Percentiles rank a stretch among this genome's conserved stretches.
phyloP scores from a whole-genome alignment of 2,888 invertebrate genomes.

The Mythimna pallens region DNA sequence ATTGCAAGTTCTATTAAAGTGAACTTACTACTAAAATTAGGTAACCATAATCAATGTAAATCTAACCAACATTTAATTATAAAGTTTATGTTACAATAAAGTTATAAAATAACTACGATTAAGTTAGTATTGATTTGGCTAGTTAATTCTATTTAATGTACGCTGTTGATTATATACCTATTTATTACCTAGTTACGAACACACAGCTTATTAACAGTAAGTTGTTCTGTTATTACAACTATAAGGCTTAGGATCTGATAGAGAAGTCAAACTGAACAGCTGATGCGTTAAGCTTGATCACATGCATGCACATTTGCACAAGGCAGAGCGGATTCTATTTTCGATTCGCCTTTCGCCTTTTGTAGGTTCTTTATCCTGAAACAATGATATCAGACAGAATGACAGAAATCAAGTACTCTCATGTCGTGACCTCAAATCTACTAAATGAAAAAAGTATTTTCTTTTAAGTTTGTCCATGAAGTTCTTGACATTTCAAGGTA shows the following conservation, averaged over 20 bases:
- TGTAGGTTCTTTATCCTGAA: background rate
- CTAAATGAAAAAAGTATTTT: no score
- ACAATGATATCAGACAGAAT: background rate
- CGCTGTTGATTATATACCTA: background rate
- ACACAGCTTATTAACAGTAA: background rate
- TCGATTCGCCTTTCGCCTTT: no score
- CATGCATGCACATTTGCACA: background rate
- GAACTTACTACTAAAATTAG: background rate
- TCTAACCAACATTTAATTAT: slow-evolving; percentile 7
- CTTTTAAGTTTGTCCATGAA: no score
- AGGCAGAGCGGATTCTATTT: background rate
- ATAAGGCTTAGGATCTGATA: background rate
- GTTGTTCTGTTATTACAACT: background rate
- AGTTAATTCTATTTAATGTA: background rate
- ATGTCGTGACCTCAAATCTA: no score
- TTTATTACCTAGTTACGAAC: background rate
- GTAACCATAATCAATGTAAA: slow-evolving; percentile 12
- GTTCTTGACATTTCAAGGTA: background rate
- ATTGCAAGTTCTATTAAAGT: background rate
- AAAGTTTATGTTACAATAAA: slow-evolving; percentile 4
- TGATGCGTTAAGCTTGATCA: background rate
- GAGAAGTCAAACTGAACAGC: background rate
- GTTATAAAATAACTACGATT: slow-evolving; percentile 11
- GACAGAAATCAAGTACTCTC: background rate
- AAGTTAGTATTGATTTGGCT: background rate